These are phyloP conservation scores for Tricholaema leucomelas DNA, from an alignment of 2,113 vertebrate genomes.

Conservation along the genomic window DNA sequence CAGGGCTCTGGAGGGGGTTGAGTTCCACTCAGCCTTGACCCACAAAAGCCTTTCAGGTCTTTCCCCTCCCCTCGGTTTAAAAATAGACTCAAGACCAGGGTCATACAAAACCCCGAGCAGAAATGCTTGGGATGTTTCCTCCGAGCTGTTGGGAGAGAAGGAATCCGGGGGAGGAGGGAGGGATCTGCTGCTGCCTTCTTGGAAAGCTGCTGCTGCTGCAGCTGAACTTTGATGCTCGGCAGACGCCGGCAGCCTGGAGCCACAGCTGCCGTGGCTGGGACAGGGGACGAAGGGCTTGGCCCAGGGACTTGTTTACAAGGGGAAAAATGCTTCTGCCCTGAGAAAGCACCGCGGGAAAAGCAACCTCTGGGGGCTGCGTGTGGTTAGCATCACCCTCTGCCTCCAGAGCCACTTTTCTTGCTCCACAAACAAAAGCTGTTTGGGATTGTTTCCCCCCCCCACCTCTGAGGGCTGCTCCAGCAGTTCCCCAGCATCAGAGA, in stretches of 20 bases:
- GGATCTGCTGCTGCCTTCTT: conserved; percentile 32
- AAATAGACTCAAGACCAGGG: conserved; percentile 7
- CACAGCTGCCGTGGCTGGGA: background rate
- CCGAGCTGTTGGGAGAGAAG: background rate
- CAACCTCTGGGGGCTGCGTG: background rate
- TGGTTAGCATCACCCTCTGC: background rate
- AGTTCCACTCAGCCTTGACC: conserved; percentile 8
- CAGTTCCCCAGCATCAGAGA: background rate
- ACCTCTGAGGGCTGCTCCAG: background rate
- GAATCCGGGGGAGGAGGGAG: conserved; percentile 18
- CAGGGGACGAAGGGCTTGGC: background rate
- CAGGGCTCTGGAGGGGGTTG: background rate
- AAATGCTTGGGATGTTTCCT: conserved; percentile 33
- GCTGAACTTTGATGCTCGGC: background rate
- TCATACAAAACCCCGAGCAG: background rate
- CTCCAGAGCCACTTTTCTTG: background rate
- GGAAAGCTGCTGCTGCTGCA: conserved; percentile 42
- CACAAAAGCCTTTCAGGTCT: conserved; percentile 37
- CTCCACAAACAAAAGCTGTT: background rate
- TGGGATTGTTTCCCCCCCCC: too few species aligned
- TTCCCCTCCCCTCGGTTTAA: background rate
- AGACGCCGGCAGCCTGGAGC: background rate
- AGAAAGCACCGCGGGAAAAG: background rate
- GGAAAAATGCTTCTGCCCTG: conserved; percentile 7
- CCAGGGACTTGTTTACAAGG: conserved; percentile 5